Conservation (phyloP, 2,888 invertebrate species). For the Autographa gamma region DNA sequence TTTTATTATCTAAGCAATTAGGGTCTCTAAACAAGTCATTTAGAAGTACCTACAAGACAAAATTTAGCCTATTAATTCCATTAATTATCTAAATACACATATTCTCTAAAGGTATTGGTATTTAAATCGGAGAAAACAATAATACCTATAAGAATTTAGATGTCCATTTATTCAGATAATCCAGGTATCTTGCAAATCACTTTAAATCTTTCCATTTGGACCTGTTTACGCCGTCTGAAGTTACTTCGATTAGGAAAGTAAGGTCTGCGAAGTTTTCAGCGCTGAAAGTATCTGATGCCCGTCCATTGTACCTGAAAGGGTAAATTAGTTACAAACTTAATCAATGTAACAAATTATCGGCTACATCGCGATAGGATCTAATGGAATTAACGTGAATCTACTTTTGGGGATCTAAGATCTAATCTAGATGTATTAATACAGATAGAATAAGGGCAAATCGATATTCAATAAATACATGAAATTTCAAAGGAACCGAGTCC, state of each 20-base stretch:
- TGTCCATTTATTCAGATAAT: background rate
- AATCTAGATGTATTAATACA: no score
- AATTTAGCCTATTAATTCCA: no score
- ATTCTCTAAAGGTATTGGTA: no score
- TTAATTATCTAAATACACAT: no score
- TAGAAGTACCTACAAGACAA: no score
- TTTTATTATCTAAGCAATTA: no score
- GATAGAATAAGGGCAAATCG: no score
- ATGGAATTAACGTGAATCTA: background rate
- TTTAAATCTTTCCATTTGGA: no score
- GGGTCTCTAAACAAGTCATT: no score
- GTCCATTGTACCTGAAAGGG: background rate
- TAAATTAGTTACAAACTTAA: background rate
- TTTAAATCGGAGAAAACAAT: no score
- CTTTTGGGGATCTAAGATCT: background rate
- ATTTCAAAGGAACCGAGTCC: no score
- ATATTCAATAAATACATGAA: no score
- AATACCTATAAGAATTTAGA: background rate
- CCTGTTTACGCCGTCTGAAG: conserved; percentile 20
- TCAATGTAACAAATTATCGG: background rate
- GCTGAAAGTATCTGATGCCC: conserved; percentile 9
- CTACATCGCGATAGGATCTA: background rate
- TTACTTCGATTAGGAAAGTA: conserved; percentile 16
- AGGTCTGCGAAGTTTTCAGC: conserved; percentile 22
- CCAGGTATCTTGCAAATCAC: background rate